These are phyloP conservation scores for Laothoe populi DNA, from an alignment of 2,888 invertebrate genomes.

Conservation along the genomic window DNA sequence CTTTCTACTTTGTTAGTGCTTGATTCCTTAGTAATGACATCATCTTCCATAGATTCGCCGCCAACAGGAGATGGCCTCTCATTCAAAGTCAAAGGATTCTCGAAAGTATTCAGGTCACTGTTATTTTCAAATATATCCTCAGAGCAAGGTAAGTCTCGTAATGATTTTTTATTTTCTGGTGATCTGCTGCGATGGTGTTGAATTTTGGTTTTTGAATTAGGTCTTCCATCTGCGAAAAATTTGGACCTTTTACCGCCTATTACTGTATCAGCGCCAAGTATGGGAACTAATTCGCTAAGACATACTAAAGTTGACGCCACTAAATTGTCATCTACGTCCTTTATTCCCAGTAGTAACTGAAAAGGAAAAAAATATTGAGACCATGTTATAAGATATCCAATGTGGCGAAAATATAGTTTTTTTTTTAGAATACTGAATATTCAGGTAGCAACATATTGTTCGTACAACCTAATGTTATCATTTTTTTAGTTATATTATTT, in stretches of 20 bases:
- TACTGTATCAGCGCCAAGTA: conserved; percentile 93
- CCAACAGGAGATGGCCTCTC: conserved; percentile 93
- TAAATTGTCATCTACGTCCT: conserved; percentile 93
- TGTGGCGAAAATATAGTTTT: no score
- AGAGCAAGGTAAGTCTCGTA: conserved; percentile 67
- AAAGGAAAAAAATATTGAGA: conserved; percentile 45
- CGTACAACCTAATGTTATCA: no score
- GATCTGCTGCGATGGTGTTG: conserved; percentile 36
- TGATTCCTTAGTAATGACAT: conserved; percentile 59
- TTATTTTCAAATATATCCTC: conserved; percentile 57
- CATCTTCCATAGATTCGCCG: conserved; percentile 88
- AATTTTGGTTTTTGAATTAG: conserved; percentile 78
- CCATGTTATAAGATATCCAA: no score
- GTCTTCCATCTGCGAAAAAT: conserved; percentile 94
- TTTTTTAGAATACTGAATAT: no score
- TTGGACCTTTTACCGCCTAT: conserved; percentile 92
- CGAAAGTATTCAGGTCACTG: conserved; percentile 56
- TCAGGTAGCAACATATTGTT: no score
- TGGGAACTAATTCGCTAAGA: conserved; percentile 92
- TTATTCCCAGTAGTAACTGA: conserved; percentile 92
- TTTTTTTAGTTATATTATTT: no score
- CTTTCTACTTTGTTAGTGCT: conserved; percentile 81
- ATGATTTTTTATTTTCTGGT: conserved; percentile 53
- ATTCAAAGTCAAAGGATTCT: conserved; percentile 81
- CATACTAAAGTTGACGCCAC: conserved; percentile 93